Conservation (phyloP, 2,888 invertebrate genomes). For the Lithosia quadra region DNA sequence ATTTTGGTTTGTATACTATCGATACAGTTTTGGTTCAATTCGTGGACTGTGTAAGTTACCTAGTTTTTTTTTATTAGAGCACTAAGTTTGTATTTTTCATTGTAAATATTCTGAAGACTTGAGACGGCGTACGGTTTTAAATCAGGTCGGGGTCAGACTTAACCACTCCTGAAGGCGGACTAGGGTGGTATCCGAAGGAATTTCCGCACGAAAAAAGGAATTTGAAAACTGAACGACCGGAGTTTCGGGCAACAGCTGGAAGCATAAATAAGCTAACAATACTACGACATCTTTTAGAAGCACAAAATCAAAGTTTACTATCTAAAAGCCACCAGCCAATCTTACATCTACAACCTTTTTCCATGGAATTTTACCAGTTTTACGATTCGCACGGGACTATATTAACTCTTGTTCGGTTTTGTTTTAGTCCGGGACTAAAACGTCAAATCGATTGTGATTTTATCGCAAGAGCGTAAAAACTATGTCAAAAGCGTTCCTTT, state of each 20-base stretch:
- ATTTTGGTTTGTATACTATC: no score
- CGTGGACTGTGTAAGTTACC: no score
- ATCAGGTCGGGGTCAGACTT: no score
- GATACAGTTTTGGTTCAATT: no score
- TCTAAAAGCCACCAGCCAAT: background rate
- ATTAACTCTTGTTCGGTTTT: conserved; percentile 18
- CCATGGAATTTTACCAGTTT: conserved; percentile 12
- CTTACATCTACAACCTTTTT: conserved; percentile 1
- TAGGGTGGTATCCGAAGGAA: no score
- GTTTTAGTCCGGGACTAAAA: conserved; percentile 13
- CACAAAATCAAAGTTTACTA: background rate
- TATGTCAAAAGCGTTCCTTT: conserved; percentile 23
- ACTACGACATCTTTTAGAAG: background rate
- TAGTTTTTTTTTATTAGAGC: no score
- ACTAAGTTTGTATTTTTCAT: no score
- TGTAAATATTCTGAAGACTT: no score
- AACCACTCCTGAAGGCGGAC: no score
- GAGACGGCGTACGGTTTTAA: no score
- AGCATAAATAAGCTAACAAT: background rate
- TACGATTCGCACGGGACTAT: conserved; percentile 20
- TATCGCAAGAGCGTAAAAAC: conserved; percentile 23
- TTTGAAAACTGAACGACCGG: no score
- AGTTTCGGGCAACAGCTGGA: background rate
- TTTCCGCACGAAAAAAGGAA: no score
- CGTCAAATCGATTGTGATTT: conserved; percentile 25